Percentiles rank a stretch among this genome's conserved stretches.
These are phyloP conservation scores for Sigmodon hispidus DNA, from an alignment of 2,113 vertebrate species.

Conservation along the genomic window DNA sequence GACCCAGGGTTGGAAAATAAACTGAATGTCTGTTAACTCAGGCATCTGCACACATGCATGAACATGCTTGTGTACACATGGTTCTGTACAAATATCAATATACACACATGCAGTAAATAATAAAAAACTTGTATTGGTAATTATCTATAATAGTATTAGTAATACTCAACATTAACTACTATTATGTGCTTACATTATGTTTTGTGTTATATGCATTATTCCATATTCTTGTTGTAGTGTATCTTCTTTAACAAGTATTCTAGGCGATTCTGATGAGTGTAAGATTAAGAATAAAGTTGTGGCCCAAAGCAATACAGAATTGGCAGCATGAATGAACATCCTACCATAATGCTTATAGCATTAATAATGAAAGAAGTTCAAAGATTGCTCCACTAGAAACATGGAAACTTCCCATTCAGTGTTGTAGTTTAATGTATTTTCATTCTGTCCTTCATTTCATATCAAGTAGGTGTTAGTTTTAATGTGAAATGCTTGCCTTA, in stretches of 20 bases:
- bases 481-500: not conserved
- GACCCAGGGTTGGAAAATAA: not conserved
- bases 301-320: not conserved
- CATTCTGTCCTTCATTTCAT: not conserved
- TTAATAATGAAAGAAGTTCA: not conserved
- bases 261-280: not conserved
- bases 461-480: not conserved
- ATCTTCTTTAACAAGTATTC: not conserved
- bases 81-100: not conserved
- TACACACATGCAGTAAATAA: not conserved
- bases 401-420: not conserved
- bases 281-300: not conserved
- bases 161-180: not conserved
- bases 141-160: not conserved
- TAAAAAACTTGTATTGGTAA: not conserved
- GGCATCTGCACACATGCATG: not conserved
- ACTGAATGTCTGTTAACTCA: not conserved
- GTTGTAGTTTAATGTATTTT: slow-evolving; percentile 21
- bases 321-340: not conserved
- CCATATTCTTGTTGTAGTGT: not conserved
- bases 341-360: not conserved
- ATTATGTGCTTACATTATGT: not conserved
- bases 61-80: not conserved
- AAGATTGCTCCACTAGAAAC: not conserved
- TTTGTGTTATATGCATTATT: not conserved